Evolutionary conservation across 2,113 vertebrate species (phyloP).

Genomic region (Osmerus mordax): DNA sequence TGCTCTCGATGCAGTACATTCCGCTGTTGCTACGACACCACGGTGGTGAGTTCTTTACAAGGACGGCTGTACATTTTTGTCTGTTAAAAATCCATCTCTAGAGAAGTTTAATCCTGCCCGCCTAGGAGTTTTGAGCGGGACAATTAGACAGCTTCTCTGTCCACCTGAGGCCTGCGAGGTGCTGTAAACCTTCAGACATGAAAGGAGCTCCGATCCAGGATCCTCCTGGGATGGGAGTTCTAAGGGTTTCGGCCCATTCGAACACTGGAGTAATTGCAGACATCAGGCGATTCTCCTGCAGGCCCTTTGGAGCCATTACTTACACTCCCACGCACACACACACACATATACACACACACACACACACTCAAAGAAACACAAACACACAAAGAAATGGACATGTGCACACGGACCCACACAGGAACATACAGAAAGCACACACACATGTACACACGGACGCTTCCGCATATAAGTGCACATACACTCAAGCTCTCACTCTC

Average conservation of each 20-base stretch:
- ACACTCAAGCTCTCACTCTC: background rate
- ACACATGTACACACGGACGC: background rate
- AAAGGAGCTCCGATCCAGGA: background rate
- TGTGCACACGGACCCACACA: background rate
- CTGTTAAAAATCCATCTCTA: too few relatives aligned
- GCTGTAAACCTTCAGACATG: background rate
- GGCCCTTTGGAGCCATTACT: background rate
- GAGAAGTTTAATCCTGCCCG: background rate
- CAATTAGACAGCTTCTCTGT: background rate
- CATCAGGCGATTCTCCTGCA: background rate
- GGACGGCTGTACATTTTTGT: too few relatives aligned
- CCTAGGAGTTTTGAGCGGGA: background rate
- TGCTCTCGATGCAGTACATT: too few relatives aligned
- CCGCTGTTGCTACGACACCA: too few relatives aligned
- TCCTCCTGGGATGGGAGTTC: background rate
- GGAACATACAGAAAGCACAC: slow-evolving; percentile 2
- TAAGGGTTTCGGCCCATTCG: background rate
- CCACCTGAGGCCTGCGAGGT: background rate
- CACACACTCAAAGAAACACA: slow-evolving; percentile 11
- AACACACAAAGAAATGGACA: background rate
- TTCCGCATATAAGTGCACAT: background rate
- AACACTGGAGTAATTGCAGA: background rate
- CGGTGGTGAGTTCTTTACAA: too few relatives aligned
- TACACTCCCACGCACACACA: background rate
- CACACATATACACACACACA: slow-evolving; percentile 29